These are phyloP conservation scores for Latrodectus hesperus DNA, from an alignment of 2,888 invertebrate genomes.

Conservation along the genomic window DNA sequence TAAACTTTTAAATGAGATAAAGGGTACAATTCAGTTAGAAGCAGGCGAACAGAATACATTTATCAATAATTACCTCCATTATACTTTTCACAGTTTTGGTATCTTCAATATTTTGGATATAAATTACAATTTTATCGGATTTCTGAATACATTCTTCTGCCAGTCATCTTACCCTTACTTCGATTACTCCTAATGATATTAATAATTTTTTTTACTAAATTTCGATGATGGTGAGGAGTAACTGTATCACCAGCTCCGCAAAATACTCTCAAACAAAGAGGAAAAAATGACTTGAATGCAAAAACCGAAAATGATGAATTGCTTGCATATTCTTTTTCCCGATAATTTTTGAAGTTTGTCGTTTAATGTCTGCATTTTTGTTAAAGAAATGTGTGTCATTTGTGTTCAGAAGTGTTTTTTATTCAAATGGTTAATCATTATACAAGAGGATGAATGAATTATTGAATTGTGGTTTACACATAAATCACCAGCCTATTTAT, in stretches of 20 bases:
- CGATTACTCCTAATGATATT: constrained; percentile 2
- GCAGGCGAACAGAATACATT: too few species aligned
- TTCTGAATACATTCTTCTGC: too few species aligned
- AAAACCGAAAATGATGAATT: constrained; percentile 40
- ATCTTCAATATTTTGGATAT: too few species aligned
- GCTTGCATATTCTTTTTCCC: constrained; percentile 33
- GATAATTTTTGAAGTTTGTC: constrained; percentile 12
- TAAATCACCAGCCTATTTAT: not conserved
- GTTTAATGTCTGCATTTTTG: constrained; percentile 6
- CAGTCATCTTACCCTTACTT: not conserved
- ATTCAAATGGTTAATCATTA: not conserved
- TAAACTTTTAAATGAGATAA: too few species aligned
- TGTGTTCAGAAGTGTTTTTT: not conserved
- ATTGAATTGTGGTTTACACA: not conserved
- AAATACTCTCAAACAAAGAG: constrained; percentile 1
- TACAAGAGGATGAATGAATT: not conserved
- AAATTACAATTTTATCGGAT: too few species aligned
- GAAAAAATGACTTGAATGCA: constrained; percentile 11
- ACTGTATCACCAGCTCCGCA: constrained; percentile 19
- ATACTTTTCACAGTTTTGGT: too few species aligned
- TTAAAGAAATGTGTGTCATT: constrained; percentile 15
- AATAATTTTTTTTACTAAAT: constrained; percentile 20
- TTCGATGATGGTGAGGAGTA: too few species aligned
- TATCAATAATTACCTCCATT: too few species aligned
- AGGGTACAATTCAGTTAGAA: too few species aligned